Base-by-base conservation (phyloP, 2,113 vertebrate species). In the Pomatorhinus ruficollis region DNA sequence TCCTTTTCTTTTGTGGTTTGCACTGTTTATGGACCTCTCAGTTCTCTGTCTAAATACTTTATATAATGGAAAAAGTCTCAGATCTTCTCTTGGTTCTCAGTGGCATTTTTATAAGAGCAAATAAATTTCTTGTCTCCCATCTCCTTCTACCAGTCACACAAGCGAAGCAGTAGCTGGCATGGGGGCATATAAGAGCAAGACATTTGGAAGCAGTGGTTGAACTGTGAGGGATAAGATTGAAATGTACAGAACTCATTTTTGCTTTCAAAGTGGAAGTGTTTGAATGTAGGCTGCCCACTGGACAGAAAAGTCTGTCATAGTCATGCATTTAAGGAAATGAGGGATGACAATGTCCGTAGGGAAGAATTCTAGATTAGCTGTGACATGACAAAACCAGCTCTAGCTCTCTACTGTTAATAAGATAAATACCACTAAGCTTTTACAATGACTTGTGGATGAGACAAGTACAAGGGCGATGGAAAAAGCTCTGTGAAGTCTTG, bases 301-400 rank as follows among this genome's bases (percentile, higher is more conserved):
- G 27, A 35, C 9, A 59, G 39, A 71, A 37, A 76, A 37, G 15
- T 25, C 33, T 37, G 14, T 12, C 9, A 47, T 24, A 39, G 18
- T 11, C 3, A 12, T 61, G 37, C 17, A 28, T 69, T 49, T 57
- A 19, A 25, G 15, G 20, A 70, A 52, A n/a, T 0, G 0, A 3
- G 11, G 8, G 6, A 37, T n/a, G 28, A 59, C 57, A 88, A 90
- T 21, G 20, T 8, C 13, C 60, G 13, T 40, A 63, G 10, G n/a
- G 20, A 56, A 65, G 6, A 90, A 54, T 66, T 71, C 35, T 35
- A 56, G 20, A 22, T 44, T 44, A 77, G 14, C 12, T 53, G 28
- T 53, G n/a, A 2, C 33, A 18, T 47, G 40, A 44, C 16, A 77
- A 80, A 89, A 77, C 1, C 8, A 74, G 6, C 4, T 81, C 31